Base-by-base conservation (phyloP, 2,888 invertebrate species). In the Luffia ferchaultella region DNA sequence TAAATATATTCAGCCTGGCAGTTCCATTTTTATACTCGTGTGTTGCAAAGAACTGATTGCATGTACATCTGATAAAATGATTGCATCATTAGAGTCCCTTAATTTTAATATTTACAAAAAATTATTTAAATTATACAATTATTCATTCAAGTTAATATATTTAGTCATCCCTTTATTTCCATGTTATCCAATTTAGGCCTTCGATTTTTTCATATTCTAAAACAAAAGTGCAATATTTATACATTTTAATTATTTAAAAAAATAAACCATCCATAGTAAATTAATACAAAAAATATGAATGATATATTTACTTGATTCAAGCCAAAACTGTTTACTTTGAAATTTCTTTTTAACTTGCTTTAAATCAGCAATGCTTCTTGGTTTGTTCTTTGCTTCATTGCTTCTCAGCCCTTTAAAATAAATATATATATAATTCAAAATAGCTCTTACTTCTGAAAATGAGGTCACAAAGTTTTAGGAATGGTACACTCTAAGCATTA, bases 181-280 rank as follows among this genome's bases (percentile, higher is more conserved):
- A 83, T 46, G 74, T 60, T 50, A 83, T 79, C 82, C 82, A 83
- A 55, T 82, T 83, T 5, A 80, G 63, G 40, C 83, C 82, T 63
- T 82, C 80, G 57, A 82, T 80, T 62, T 70, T 73, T 1, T 77
- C 75, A 65, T 70, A 82, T 60, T 61, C 80, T 83, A 73, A 44
- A 80, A 78, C 50, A 62, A 59, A 45, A 49, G 2, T 19, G 15
- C 16, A 48, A 45, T 12, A 9, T 50, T n/a, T 30, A 20, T 40
- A 17, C 20, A 15, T 17, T 41, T 17, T 15, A 2, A 42, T n/a
- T 17, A 7, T 15, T 17, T 45, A 17, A 15, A 18, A 45, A 17
- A 45, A 18, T 15, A 17, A 45, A 7, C n/a, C n/a, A 7, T 30
- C 30, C 12, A 30, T 12, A 30, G 30, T 7, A 30, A 30, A 30